phyloP scores from a whole-genome alignment of 1,140 invertebrate genomes.

The Zaprionus ornatus region DNA sequence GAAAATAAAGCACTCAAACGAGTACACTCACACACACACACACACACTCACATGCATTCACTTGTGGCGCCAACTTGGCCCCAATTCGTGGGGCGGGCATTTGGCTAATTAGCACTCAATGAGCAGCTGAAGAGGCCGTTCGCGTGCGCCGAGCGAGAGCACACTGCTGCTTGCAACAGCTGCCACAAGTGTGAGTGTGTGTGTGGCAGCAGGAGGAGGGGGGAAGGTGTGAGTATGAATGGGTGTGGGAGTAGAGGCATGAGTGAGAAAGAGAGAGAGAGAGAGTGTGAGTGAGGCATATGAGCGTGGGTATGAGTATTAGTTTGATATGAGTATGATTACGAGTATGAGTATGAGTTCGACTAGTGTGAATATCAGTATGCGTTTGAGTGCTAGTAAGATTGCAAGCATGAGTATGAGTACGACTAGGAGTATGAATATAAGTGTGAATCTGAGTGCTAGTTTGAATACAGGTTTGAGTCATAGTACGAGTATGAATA shows the following conservation, averaged over 20 bases:
- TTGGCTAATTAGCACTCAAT: slow-evolving; percentile 79
- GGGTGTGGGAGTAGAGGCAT: not conserved
- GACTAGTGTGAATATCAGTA: too few relatives aligned
- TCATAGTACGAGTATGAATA: not conserved
- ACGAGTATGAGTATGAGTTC: not conserved
- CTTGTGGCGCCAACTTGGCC: slow-evolving; percentile 78
- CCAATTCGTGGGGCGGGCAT: slow-evolving; percentile 71
- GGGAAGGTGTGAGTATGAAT: not conserved
- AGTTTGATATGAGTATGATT: not conserved
- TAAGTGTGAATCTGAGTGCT: not conserved
- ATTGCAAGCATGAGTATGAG: not conserved
- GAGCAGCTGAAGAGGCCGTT: slow-evolving; percentile 58
- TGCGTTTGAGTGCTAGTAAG: not conserved
- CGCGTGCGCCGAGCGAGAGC: not conserved
- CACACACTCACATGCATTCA: slow-evolving; percentile 19
- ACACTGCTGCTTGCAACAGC: not conserved
- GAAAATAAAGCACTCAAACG: slow-evolving; percentile 73
- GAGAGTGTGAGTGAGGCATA: not conserved
- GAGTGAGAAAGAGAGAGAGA: not conserved
- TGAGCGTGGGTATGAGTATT: not conserved
- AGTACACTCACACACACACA: slow-evolving; percentile 41
- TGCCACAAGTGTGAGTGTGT: slow-evolving; percentile 4
- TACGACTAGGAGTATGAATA: not conserved
- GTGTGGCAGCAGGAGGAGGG: not conserved
- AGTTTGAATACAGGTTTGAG: not conserved